Evolutionary conservation across 2,797 vertebrate genomes (phyloP).

Genomic region (Carcharodon carcharias): DNA sequence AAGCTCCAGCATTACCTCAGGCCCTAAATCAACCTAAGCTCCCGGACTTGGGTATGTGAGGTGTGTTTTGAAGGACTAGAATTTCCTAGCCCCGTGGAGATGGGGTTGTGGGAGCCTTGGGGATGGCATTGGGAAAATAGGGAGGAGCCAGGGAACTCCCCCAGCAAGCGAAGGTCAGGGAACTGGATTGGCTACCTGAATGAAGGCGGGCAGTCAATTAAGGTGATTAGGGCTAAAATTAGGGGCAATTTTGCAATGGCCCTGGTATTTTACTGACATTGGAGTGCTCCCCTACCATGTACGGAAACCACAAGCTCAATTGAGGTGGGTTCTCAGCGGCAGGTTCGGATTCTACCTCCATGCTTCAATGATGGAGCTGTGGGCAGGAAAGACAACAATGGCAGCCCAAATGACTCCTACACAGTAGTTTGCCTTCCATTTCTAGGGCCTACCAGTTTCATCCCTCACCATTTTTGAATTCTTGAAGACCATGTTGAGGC

Average conservation of each 20-base stretch:
- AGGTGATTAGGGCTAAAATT: too few species aligned
- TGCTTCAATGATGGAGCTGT: too few species aligned
- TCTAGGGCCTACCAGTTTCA: not conserved
- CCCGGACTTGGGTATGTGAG: not conserved
- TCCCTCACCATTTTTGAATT: not conserved
- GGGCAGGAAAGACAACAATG: too few species aligned
- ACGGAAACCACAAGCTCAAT: not conserved
- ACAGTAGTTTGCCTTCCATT: not conserved
- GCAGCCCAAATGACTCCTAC: not conserved
- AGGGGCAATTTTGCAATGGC: too few species aligned
- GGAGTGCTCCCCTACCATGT: not conserved
- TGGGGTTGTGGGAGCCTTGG: not conserved
- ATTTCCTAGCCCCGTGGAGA: not conserved
- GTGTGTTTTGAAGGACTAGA: not conserved
- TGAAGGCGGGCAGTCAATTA: not conserved
- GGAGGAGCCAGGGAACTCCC: too few species aligned
- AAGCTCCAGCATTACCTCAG: not conserved
- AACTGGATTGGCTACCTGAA: not conserved
- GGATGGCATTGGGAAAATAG: not conserved
- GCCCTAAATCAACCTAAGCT: not conserved
- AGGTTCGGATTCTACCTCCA: not conserved
- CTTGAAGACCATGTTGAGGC: not conserved
- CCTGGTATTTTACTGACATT: too few species aligned
- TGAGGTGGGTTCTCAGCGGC: too few species aligned
- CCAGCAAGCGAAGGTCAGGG: too few species aligned